Percentiles rank a stretch among this genome's conserved stretches.
Evolutionary conservation across 2,888 invertebrate species (phyloP).

Genomic region (Nomada lathburiana): DNA sequence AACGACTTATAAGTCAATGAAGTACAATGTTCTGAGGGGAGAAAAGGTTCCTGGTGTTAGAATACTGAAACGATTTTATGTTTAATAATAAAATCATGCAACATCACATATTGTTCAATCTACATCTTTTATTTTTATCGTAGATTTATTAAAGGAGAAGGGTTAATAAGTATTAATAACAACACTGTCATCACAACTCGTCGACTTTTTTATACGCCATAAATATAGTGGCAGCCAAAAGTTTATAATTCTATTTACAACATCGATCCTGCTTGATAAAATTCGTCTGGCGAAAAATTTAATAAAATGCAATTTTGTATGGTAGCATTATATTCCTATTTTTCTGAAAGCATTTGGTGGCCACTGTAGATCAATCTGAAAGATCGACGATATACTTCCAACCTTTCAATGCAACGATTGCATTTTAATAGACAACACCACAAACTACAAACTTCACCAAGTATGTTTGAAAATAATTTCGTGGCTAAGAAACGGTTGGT

Average conservation of each 20-base stretch:
- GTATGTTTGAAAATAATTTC: constrained; percentile 28
- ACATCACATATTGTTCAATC: neutral
- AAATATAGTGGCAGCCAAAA: too few relatives aligned
- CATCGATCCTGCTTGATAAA: too few relatives aligned
- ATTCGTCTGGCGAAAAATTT: too few relatives aligned
- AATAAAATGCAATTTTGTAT: too few relatives aligned
- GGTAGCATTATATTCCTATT: too few relatives aligned
- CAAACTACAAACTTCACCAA: neutral
- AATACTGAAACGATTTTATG: too few relatives aligned
- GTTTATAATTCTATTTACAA: too few relatives aligned
- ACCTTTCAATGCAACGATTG: neutral
- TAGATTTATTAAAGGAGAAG: neutral
- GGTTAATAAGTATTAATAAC: neutral
- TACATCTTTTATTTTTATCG: neutral
- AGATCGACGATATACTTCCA: neutral
- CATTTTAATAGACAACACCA: neutral
- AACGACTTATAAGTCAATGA: neutral
- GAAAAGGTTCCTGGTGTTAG: neutral
- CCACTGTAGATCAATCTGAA: too few relatives aligned
- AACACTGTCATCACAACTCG: neutral
- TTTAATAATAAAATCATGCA: neutral
- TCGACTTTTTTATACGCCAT: neutral
- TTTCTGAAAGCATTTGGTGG: too few relatives aligned
- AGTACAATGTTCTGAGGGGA: neutral
- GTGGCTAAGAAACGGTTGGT: neutral